Base-by-base conservation (phyloP, 2,888 invertebrate genomes). In the Drosophila neotestacea region DNA sequence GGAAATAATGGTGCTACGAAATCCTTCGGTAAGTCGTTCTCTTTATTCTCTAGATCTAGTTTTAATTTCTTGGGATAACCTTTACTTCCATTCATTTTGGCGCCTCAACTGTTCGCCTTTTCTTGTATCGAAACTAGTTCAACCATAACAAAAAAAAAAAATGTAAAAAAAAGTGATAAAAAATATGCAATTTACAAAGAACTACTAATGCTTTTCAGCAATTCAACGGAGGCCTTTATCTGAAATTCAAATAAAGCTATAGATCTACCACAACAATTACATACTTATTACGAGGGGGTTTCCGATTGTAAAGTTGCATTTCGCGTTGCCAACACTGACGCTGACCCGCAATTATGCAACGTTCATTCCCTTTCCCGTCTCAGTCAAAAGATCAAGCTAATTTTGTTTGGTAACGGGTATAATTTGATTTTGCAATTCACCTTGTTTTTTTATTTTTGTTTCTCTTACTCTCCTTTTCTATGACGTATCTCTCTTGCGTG, bases 371-470 rank as follows among this genome's bases (percentile, higher is more conserved):
- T n/a, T 28, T 6, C 7, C 34, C 34, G n/a, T 34, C 16, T 36
- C 46, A 32, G 36, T 22, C 41, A 62, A 59, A 44, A 73, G 56
- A 34, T 77, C 39, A 42, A 41, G 38, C 34, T 34, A 48, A 52
- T 47, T 28, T 22, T 11, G 34, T 11, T n/a, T 46, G 22, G 16
- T 32, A 34, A 32, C 32, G 32, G 32, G 6, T 34, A 4, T 50
- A 1, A 11, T 38, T 55, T 61, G 39, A 11, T 11, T 68, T 70
- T 47, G 22, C 34, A 54, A 38, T 44, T 11, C 22, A 6, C 38
- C 9, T 34, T 54, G 4, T 44, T 39, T 39, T 13, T 27, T 38
- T 6, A 10, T 10, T 9, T 32, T 6, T 28, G 22, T 34, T 5
- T 32, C 44, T 59, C 28, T 56, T 27, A 36, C 27, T 55, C 38